These are phyloP conservation scores for Megathymus violae DNA, from an alignment of 1,140 invertebrate genomes.

Conservation along the genomic window DNA sequence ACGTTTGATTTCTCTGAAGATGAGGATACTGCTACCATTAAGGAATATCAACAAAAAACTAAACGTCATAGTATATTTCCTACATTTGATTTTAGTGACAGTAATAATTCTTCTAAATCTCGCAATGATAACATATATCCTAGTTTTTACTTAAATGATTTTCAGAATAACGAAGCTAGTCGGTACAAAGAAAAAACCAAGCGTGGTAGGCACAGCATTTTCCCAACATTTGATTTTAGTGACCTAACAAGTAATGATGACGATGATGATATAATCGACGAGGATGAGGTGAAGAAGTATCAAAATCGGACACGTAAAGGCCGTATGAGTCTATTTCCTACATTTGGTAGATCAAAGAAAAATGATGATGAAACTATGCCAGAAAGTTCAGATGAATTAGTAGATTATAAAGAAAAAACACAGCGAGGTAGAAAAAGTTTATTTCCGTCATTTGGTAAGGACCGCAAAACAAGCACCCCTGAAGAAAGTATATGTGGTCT, in stretches of 20 bases:
- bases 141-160: constrained; percentile 67
- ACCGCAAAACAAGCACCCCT: constrained; percentile 61
- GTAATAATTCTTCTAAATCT: constrained; percentile 53
- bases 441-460: constrained; percentile 72
- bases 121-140: constrained; percentile 66
- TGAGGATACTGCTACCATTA: constrained; percentile 67
- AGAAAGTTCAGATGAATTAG: constrained; percentile 74
- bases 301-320: constrained; percentile 73
- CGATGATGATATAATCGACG: constrained; percentile 64
- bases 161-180: constrained; percentile 56
- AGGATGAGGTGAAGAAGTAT: constrained; percentile 72
- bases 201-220: constrained; percentile 70
- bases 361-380: constrained; percentile 69
- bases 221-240: constrained; percentile 73
- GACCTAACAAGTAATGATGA: constrained; percentile 64
- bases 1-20: constrained; percentile 75
- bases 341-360: constrained; percentile 73
- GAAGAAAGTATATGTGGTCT: constrained; percentile 56
- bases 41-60: constrained; percentile 69
- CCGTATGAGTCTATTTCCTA: constrained; percentile 71
- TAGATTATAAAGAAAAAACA: constrained; percentile 76
- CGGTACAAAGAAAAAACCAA: constrained; percentile 71
- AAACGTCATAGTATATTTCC: constrained; percentile 77
- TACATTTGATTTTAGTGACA: constrained; percentile 72
- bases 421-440: constrained; percentile 63